A percentile compares a stretch with the other conserved stretches of the same genome.
phyloP scores from a whole-genome alignment of 2,113 vertebrate genomes.

The Oceanodroma tethys region DNA sequence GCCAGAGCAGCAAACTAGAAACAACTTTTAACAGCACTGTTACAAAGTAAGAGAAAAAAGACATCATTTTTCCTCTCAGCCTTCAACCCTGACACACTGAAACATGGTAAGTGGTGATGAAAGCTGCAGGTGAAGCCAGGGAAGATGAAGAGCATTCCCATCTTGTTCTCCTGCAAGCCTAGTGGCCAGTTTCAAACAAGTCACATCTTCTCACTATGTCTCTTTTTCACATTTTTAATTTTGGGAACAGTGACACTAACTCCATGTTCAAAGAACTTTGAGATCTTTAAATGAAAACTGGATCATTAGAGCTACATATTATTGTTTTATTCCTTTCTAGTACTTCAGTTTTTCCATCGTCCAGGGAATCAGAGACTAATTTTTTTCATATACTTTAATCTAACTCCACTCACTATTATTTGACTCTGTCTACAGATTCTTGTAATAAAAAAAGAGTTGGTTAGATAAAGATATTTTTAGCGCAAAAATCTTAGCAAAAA shows the following conservation, averaged over 20 bases:
- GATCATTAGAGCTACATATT: background rate
- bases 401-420: background rate
- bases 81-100: background rate
- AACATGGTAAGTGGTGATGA: background rate
- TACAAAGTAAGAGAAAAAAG: background rate
- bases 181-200: background rate
- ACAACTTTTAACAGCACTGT: background rate
- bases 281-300: background rate
- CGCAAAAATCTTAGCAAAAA: background rate
- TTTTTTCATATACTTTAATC: background rate
- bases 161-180: background rate
- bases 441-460: background rate
- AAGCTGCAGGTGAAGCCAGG: background rate
- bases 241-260: background rate
- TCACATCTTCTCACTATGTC: background rate
- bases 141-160: background rate
- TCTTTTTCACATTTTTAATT: background rate
- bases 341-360: background rate
- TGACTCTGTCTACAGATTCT: background rate
- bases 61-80: background rate
- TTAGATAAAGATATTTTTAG: background rate
- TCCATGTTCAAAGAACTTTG: background rate
- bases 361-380: background rate
- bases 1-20: background rate
- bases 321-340: background rate